These are phyloP conservation scores for Liparis tanakae DNA, from an alignment of 2,797 vertebrate species.

Conservation along the genomic window DNA sequence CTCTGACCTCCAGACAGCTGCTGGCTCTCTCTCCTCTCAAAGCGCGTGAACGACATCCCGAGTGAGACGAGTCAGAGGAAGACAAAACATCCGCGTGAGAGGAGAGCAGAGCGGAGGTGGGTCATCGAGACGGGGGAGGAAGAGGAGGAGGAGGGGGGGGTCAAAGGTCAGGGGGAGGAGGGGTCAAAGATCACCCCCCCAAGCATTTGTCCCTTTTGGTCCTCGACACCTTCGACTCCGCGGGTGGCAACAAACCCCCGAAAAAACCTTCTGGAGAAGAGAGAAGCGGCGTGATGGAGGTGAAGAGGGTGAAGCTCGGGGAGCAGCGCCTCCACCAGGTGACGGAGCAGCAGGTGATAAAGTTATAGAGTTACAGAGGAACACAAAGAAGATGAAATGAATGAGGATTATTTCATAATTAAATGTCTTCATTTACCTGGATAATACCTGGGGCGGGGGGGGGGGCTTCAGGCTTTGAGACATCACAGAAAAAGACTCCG, in stretches of 20 bases:
- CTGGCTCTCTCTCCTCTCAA: constrained; percentile 61
- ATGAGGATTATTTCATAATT: too few species aligned
- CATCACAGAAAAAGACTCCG: not conserved
- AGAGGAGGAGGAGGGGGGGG: constrained; percentile 31
- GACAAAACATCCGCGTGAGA: constrained; percentile 73
- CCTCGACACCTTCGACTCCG: constrained; percentile 55
- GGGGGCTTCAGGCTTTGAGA: constrained; percentile 35
- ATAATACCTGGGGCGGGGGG: constrained; percentile 22
- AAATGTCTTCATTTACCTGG: too few species aligned
- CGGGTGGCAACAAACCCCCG: too few species aligned
- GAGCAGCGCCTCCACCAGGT: too few species aligned
- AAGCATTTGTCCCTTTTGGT: constrained; percentile 74
- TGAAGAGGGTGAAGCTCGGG: too few species aligned
- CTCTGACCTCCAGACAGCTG: constrained; percentile 49
- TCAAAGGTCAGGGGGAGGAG: not conserved
- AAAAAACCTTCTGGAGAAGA: too few species aligned
- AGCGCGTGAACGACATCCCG: constrained; percentile 63
- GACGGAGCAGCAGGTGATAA: too few species aligned
- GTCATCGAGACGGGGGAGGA: constrained; percentile 57
- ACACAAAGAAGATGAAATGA: too few species aligned
- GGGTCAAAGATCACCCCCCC: not conserved
- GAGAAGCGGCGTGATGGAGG: too few species aligned
- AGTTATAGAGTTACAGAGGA: too few species aligned
- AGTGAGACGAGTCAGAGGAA: constrained; percentile 66
- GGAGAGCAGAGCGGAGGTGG: constrained; percentile 57